phyloP scores from a whole-genome alignment of 1,140 invertebrate genomes.

The Drosophila pachea region DNA sequence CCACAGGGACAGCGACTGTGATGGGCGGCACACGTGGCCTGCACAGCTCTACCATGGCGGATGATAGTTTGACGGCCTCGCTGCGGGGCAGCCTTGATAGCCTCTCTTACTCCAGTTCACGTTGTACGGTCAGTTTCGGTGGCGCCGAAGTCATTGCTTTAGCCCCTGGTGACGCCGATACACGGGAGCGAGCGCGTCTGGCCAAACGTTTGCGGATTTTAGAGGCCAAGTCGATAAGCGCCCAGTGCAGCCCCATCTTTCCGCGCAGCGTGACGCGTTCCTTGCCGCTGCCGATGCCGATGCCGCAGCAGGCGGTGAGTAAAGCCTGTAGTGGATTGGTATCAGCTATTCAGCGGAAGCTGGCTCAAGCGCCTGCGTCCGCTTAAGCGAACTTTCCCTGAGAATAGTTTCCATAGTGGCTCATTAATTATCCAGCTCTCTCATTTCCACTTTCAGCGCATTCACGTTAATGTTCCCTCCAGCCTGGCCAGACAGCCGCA shows the following conservation, averaged over 20 bases:
- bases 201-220: slow-evolving; percentile 68
- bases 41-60: slow-evolving; percentile 73
- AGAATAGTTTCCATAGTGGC: background rate
- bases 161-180: slow-evolving; percentile 43
- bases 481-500: slow-evolving; percentile 49
- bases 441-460: slow-evolving; percentile 32
- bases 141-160: slow-evolving; percentile 65
- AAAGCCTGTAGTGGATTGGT: background rate
- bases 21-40: slow-evolving; percentile 35
- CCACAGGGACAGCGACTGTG: slow-evolving; percentile 57
- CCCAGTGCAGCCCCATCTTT: slow-evolving; percentile 76
- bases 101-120: slow-evolving; percentile 72
- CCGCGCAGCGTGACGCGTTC: slow-evolving; percentile 63
- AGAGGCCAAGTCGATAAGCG: slow-evolving; percentile 77
- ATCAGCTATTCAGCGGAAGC: background rate
- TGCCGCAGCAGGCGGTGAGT: slow-evolving; percentile 65
- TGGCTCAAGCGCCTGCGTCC: too few relatives aligned
- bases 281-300: slow-evolving; percentile 48
- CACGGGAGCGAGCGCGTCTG: slow-evolving; percentile 54
- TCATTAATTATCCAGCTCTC: background rate
- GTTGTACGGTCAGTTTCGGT: slow-evolving; percentile 72
- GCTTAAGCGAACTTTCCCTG: too few relatives aligned
- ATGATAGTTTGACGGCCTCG: slow-evolving; percentile 72
- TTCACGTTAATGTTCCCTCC: slow-evolving; percentile 69
- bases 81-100: slow-evolving; percentile 72